Conservation (phyloP, 2,797 vertebrate species). For the Lacerta bilineata region DNA sequence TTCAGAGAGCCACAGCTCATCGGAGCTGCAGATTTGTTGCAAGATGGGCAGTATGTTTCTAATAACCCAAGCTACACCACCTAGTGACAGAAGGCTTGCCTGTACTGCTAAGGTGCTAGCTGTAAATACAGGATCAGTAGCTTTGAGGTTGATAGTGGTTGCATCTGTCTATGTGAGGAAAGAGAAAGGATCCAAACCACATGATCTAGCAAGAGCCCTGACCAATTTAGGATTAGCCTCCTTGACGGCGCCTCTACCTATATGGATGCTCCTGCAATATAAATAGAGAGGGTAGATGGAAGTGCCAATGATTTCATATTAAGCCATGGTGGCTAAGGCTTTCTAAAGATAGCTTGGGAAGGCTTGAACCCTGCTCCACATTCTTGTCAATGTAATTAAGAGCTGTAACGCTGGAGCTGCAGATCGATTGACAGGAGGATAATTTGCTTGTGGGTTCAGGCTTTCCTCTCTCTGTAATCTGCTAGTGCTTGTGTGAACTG, state of each 20-base stretch:
- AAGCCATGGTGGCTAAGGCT: slow-evolving; percentile 40
- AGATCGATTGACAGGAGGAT: neutral
- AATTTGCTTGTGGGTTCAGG: neutral
- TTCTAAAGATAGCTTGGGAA: slow-evolving; percentile 55
- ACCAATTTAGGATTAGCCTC: neutral
- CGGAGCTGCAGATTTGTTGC: neutral
- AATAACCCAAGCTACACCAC: neutral
- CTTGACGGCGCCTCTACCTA: neutral
- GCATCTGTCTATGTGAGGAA: accelerated
- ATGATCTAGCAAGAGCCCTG: accelerated
- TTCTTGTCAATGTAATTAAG: slow-evolving; percentile 28
- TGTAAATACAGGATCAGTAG: accelerated
- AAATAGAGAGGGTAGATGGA: slow-evolving; percentile 42
- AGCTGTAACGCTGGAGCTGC: neutral
- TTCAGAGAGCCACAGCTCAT: too few species aligned
- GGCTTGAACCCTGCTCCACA: slow-evolving; percentile 18
- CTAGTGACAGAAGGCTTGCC: neutral
- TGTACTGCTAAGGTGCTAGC: neutral
- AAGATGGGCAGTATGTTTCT: neutral
- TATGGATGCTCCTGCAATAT: slow-evolving; percentile 1
- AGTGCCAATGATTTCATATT: slow-evolving; percentile 9
- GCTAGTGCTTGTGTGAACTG: neutral
- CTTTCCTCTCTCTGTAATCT: neutral
- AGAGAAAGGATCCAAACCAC: accelerated
- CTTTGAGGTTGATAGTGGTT: accelerated